A percentile compares a stretch with the other conserved stretches of the same genome.
phyloP scores from a whole-genome alignment of 2,888 invertebrate genomes.

The Melanostoma scalare region DNA sequence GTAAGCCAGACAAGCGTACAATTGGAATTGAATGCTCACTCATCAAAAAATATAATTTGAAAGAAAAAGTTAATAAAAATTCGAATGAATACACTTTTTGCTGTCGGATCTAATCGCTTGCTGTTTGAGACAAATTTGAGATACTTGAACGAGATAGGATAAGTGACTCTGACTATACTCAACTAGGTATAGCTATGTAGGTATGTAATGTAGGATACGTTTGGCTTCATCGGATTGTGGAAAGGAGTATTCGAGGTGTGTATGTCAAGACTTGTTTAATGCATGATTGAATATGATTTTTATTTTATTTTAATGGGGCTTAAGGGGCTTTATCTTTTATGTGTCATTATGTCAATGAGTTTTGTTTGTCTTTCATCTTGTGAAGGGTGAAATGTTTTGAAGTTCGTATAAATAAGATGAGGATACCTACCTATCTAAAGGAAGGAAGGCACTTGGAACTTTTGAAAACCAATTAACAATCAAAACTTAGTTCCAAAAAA shows the following conservation, averaged over 20 bases:
- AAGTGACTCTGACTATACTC: slow-evolving; percentile 5
- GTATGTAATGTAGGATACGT: background rate
- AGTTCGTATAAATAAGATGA: too few relatives aligned
- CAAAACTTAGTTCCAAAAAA: too few relatives aligned
- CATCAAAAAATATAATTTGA: slow-evolving; percentile 45
- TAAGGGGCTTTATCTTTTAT: slow-evolving; percentile 41
- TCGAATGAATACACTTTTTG: slow-evolving; percentile 19
- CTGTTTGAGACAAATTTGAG: slow-evolving; percentile 26
- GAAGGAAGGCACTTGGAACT: too few relatives aligned
- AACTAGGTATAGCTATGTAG: background rate
- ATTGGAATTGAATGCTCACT: slow-evolving; percentile 65
- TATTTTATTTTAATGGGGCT: slow-evolving; percentile 32
- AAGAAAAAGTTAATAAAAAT: slow-evolving; percentile 11
- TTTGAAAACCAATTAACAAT: too few relatives aligned
- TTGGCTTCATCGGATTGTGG: too few relatives aligned
- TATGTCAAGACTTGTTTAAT: slow-evolving; percentile 23
- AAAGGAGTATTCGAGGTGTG: slow-evolving; percentile 9
- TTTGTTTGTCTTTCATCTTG: slow-evolving; percentile 13
- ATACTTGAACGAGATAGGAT: slow-evolving; percentile 30
- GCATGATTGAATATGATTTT: slow-evolving; percentile 51
- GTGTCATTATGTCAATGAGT: slow-evolving; percentile 69
- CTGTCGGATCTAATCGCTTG: slow-evolving; percentile 27
- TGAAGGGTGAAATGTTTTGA: background rate
- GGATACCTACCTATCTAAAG: too few relatives aligned
- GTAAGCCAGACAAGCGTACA: slow-evolving; percentile 58